Conservation (phyloP, 2,888 invertebrate genomes). For the Papilio elwesi region DNA sequence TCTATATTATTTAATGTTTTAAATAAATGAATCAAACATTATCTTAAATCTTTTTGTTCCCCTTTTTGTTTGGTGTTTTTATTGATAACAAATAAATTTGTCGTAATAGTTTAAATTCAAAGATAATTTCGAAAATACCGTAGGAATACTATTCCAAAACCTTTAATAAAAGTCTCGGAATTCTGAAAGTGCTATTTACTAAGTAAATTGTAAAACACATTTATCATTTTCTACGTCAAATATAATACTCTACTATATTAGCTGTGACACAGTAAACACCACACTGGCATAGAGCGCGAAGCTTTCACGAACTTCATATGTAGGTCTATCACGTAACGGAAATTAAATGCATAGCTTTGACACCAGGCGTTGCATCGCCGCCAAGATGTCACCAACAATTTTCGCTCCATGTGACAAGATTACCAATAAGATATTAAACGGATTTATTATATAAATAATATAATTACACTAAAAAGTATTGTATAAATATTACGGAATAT, state of each 20-base stretch:
- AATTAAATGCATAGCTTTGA: slow-evolving; percentile 33
- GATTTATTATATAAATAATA: too few species aligned
- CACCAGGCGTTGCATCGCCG: background rate
- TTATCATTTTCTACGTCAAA: background rate
- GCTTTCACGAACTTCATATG: slow-evolving; percentile 19
- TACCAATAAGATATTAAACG: slow-evolving; percentile 5
- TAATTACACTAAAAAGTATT: too few species aligned
- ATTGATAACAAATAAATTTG: too few species aligned
- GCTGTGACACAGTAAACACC: background rate
- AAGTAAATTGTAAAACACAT: background rate
- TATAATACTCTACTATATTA: background rate
- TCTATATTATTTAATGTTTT: too few species aligned
- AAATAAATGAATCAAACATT: too few species aligned
- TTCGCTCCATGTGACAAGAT: slow-evolving; percentile 6
- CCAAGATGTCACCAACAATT: slow-evolving; percentile 11
- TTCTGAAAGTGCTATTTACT: background rate
- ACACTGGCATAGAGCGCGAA: background rate
- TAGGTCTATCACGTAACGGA: slow-evolving; percentile 30
- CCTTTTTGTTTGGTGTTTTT: too few species aligned
- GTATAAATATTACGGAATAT: too few species aligned
- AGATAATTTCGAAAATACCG: too few species aligned
- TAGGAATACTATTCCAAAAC: background rate
- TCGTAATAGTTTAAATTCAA: too few species aligned
- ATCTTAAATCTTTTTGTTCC: too few species aligned
- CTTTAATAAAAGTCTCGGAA: background rate